phyloP scores from a whole-genome alignment of 2,797 vertebrate species.

The Taenioides sp. region DNA sequence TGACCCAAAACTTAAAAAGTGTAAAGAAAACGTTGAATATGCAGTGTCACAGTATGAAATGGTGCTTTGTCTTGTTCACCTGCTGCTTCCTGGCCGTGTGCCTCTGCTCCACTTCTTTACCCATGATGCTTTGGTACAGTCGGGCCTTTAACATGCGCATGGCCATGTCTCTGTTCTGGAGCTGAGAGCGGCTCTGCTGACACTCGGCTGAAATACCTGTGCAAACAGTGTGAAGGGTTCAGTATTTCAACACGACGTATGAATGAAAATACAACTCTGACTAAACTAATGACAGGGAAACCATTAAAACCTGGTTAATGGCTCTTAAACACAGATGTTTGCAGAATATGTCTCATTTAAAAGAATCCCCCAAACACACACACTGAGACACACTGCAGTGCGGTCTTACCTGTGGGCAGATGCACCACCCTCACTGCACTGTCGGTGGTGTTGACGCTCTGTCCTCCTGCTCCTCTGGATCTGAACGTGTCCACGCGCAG shows the following conservation, averaged over 20 bases:
- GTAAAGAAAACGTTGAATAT: not conserved
- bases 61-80: conserved; percentile 61
- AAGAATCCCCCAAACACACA: not conserved
- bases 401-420: conserved; percentile 84
- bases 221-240: not conserved
- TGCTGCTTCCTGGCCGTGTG: conserved; percentile 84
- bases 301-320: too few relatives aligned
- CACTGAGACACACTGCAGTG: not conserved
- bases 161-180: conserved; percentile 87
- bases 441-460: conserved; percentile 94
- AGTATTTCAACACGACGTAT: not conserved
- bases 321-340: too few relatives aligned
- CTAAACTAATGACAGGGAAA: too few relatives aligned
- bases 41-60: not conserved
- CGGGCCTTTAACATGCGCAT: conserved; percentile 82
- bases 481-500: conserved; percentile 91
- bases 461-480: conserved; percentile 90
- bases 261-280: too few relatives aligned
- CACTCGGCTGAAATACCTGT: conserved; percentile 87
- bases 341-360: too few relatives aligned
- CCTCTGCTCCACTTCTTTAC: conserved; percentile 77
- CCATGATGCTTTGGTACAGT: conserved; percentile 83
- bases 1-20: too few relatives aligned
- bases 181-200: conserved; percentile 92
- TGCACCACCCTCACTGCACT: conserved; percentile 92